Conservation (phyloP, 2,888 invertebrate genomes). For the Sphaeridia pumilis region DNA sequence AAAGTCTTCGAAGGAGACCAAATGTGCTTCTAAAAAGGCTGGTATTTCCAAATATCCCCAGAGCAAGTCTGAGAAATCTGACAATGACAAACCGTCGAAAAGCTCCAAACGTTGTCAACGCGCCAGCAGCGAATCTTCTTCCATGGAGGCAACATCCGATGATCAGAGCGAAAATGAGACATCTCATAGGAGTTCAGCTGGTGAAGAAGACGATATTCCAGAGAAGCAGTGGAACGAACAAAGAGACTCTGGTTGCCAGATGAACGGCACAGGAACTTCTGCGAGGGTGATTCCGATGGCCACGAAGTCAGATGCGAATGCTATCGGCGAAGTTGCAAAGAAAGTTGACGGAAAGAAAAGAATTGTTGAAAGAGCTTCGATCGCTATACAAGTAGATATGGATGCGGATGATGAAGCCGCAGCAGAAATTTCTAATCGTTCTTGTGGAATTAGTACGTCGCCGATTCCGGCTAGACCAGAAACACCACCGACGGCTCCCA, state of each 20-base stretch:
- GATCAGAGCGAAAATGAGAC: slow-evolving; percentile 5
- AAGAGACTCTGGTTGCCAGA: slow-evolving; percentile 5
- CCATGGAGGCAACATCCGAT: slow-evolving; percentile 2
- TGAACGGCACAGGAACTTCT: not conserved
- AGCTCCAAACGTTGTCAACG: not conserved
- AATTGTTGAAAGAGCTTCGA: slow-evolving; percentile 19
- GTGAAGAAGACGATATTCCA: not conserved
- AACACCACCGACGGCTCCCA: not conserved
- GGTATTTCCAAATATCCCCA: not conserved
- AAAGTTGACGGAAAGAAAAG: slow-evolving; percentile 18
- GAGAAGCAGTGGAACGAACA: not conserved
- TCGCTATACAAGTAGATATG: slow-evolving; percentile 35
- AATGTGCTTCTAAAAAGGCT: not conserved
- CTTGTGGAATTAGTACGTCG: slow-evolving; percentile 12
- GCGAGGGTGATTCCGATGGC: no score
- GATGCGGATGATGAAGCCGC: slow-evolving; percentile 26
- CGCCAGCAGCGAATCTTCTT: not conserved
- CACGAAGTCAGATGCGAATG: not conserved
- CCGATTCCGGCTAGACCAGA: slow-evolving; percentile 7
- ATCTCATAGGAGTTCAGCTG: not conserved
- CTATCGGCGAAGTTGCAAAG: not conserved
- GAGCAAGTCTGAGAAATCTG: not conserved
- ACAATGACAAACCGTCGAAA: not conserved
- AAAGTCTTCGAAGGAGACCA: no score
- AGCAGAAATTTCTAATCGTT: not conserved